Percentiles rank a stretch among this genome's conserved stretches.
Evolutionary conservation across 2,797 vertebrate genomes (phyloP).

Genomic region (Aeoliscus strigatus): DNA sequence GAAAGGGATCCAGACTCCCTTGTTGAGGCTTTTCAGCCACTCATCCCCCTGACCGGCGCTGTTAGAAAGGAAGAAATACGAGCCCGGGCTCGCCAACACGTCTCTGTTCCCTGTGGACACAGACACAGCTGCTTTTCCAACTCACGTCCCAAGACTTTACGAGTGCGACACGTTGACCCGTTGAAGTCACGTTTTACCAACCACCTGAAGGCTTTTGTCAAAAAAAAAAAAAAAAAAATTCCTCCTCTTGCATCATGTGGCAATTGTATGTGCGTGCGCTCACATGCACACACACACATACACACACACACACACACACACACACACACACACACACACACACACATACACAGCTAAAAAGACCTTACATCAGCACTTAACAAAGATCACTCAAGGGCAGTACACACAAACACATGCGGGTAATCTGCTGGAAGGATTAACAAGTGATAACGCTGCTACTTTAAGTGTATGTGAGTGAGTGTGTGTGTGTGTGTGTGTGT

Average conservation of each 20-base stretch:
- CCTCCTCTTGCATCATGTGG: too few relatives aligned
- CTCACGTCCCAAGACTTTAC: too few relatives aligned
- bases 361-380: conserved; percentile 41
- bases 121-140: not conserved
- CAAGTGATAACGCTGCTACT: conserved; percentile 10
- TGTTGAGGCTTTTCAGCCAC: conserved; percentile 79
- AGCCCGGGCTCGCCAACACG: conserved; percentile 76
- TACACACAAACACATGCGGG: conserved; percentile 2
- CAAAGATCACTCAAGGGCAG: conserved; percentile 27
- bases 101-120: conserved; percentile 70
- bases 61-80: conserved; percentile 80
- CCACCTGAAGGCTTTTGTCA: too few relatives aligned
- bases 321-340: conserved; percentile 4
- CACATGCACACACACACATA: conserved; percentile 2
- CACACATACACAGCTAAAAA: conserved; percentile 2
- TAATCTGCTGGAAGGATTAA: conserved; percentile 18
- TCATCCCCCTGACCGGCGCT: conserved; percentile 78
- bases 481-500: conserved; percentile 5
- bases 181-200: too few relatives aligned
- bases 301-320: conserved; percentile 3
- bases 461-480: conserved; percentile 8
- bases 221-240: too few relatives aligned
- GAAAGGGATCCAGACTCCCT: conserved; percentile 79
- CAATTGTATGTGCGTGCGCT: too few relatives aligned
- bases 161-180: too few relatives aligned